Evolutionary conservation across 2,888 invertebrate species (phyloP), one percentile per base, ranked within the genome.

Genomic region (Pteria penguin): DNA sequence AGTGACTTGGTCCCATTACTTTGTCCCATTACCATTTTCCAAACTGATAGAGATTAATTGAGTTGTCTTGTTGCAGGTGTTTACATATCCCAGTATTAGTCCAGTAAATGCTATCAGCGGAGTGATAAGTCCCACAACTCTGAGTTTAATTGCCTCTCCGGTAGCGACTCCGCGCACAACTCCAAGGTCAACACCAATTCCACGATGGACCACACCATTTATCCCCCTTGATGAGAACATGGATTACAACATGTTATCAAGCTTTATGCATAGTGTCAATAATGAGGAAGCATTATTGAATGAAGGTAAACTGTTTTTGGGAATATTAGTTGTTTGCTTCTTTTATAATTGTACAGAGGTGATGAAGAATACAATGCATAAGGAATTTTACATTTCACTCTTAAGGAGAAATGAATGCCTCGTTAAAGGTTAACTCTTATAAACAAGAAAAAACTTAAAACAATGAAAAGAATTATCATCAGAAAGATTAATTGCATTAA

Each of bases 231-330:
- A 97, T 88, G 98, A 98, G 91, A 93, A 92, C 82, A 92, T 93
- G 89, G 98, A 98, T 93, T 98, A 98, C 93, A 97, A 96, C 91
- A 89, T 85, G 83, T 96, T 98, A 94, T 95, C 97, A 68, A 96
- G 94, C 79, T 93, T 94, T 80, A 94, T 95, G 86, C 91, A 92
- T 79, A 89, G 90, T 85, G 87, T 90, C 33, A 93, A 94, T 78
- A 93, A 94, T 24, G 94, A 94, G 70, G 93, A 93, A 83, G 87
- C 92, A 88, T 95, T 95, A 70, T 94, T 95, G 88, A 94, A 96
- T 83, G 95, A 97, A 86, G 89, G 89, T 89, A 82, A 63, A 68
- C 63, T n/a, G 5, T 24, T 26, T 22, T 68, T 4, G 55, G 22
- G 65, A 29, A 61, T 61, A 4, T n/a, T n/a, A n/a, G 24, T 4